A percentile compares a stretch with the other conserved stretches of the same genome.
phyloP scores from a whole-genome alignment of 2,888 invertebrate genomes.

The Prosopocoilus inquinatus region DNA sequence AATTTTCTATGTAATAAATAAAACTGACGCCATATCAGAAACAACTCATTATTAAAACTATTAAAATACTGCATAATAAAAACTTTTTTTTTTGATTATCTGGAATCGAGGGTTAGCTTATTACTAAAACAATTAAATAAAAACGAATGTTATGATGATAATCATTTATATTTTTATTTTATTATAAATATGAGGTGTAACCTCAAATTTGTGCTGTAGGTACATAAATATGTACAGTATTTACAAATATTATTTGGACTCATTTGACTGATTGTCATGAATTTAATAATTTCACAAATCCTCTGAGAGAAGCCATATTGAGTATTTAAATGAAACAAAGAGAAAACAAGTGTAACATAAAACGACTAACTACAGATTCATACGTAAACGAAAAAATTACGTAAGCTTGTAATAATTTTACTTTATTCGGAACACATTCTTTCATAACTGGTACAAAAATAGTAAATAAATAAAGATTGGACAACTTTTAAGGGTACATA shows the following conservation, averaged over 20 bases:
- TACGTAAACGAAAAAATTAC: conserved; percentile 23
- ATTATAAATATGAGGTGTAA: conserved; percentile 24
- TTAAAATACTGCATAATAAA: too few species aligned
- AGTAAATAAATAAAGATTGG: conserved; percentile 18
- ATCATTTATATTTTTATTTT: conserved; percentile 20
- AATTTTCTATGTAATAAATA: too few species aligned
- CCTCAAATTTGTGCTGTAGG: conserved; percentile 20
- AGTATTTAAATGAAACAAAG: conserved; percentile 25
- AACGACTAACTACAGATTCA: conserved; percentile 19
- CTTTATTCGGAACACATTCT: conserved; percentile 21
- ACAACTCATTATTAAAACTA: too few species aligned
- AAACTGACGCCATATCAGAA: too few species aligned
- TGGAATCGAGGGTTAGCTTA: not conserved
- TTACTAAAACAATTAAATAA: conserved; percentile 1
- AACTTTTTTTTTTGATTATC: not conserved
- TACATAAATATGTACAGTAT: conserved; percentile 25
- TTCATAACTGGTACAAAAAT: conserved; percentile 16
- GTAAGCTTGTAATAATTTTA: conserved; percentile 21
- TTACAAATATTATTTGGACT: conserved; percentile 25
- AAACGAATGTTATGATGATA: conserved; percentile 2
- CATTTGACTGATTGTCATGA: conserved; percentile 27
- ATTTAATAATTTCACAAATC: conserved; percentile 18
- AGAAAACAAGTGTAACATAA: conserved; percentile 18
- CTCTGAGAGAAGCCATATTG: conserved; percentile 25
- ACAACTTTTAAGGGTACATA: conserved; percentile 26